Percentiles rank a stretch among this genome's conserved stretches.
Evolutionary conservation across 2,888 invertebrate genomes (phyloP).

Genomic region (Megalurothrips usitatus): DNA sequence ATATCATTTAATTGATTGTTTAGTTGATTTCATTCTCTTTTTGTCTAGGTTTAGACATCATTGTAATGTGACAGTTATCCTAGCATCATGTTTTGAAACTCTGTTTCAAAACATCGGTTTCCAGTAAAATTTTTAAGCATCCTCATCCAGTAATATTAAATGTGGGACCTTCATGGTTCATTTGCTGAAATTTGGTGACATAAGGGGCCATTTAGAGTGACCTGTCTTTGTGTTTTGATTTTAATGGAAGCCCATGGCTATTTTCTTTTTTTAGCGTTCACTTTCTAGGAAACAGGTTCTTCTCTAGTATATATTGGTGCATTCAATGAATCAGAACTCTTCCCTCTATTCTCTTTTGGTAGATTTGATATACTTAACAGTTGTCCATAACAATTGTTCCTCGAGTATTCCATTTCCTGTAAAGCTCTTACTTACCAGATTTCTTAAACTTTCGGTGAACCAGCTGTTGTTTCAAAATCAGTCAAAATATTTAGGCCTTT

Average conservation of each 20-base stretch:
- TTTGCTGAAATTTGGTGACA: neutral
- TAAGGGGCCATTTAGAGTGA: neutral
- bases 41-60: neutral
- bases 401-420: too few relatives aligned
- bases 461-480: too few relatives aligned
- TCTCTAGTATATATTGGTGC: neutral
- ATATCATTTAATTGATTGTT: neutral
- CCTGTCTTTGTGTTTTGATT: neutral
- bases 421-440: too few relatives aligned
- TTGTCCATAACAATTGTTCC: too few relatives aligned
- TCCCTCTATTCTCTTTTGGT: too few relatives aligned
- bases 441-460: too few relatives aligned
- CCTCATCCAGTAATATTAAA: neutral
- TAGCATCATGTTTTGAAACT: neutral
- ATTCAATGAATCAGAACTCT: neutral
- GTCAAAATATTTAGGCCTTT: too few relatives aligned
- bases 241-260: neutral
- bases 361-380: too few relatives aligned
- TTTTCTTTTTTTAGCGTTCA: neutral
- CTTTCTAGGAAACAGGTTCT: neutral
- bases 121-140: neutral
- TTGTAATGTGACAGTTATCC: neutral
- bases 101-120: neutral
- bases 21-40: neutral
- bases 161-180: neutral